Evolutionary conservation across 2,113 vertebrate genomes (phyloP).

Genomic region (Oceanodroma tethys): DNA sequence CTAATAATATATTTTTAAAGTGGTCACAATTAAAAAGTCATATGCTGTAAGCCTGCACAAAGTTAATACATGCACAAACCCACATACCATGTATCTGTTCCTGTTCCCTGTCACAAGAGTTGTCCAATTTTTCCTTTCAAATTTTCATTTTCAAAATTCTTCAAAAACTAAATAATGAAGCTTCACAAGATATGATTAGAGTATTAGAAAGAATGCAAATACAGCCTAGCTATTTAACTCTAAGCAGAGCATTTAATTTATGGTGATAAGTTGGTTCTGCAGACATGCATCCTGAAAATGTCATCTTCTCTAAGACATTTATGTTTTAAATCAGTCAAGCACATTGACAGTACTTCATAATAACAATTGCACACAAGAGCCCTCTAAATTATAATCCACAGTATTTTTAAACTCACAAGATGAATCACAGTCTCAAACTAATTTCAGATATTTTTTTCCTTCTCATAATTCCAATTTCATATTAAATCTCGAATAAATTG

Average conservation of each 20-base stretch:
- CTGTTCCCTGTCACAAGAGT: background rate
- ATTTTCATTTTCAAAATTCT: background rate
- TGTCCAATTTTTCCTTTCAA: background rate
- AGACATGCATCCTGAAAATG: background rate
- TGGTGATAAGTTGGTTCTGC: background rate
- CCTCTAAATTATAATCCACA: background rate
- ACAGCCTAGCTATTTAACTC: background rate
- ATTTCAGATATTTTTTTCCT: background rate
- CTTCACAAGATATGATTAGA: background rate
- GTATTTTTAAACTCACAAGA: background rate
- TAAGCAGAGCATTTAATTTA: background rate
- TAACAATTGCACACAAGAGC: background rate
- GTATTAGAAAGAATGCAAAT: background rate
- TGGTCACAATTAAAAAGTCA: background rate
- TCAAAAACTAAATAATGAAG: background rate
- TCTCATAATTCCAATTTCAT: background rate
- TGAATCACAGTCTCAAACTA: background rate
- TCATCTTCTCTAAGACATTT: background rate
- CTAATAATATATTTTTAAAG: slow-evolving; percentile 19
- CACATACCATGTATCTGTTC: background rate
- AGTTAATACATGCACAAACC: background rate
- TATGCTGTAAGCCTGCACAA: background rate
- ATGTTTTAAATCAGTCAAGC: background rate
- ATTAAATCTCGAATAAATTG: background rate
- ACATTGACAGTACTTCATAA: background rate